phyloP scores from a whole-genome alignment of 1,140 invertebrate species.

The Sitodiplosis mosellana region DNA sequence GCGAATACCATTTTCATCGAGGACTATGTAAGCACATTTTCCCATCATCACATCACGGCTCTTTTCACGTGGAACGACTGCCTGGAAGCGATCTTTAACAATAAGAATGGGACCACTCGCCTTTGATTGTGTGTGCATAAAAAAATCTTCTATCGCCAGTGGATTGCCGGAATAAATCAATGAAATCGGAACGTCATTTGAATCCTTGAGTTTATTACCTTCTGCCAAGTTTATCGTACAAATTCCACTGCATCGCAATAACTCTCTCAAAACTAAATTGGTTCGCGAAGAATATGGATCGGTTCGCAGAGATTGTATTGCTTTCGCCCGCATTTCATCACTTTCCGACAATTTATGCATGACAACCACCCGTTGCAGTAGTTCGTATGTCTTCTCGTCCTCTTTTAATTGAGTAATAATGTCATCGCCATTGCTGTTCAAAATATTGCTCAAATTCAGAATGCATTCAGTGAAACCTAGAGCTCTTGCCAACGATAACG shows the following conservation, averaged over 20 bases:
- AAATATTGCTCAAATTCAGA: not conserved
- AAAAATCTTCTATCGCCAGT: slow-evolving; percentile 54
- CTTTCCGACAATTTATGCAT: not conserved
- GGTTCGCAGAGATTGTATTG: slow-evolving; percentile 25
- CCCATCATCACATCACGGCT: slow-evolving; percentile 52
- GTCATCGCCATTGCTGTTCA: not conserved
- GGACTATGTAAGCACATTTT: slow-evolving; percentile 51
- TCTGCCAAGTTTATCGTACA: slow-evolving; percentile 42
- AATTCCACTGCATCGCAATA: slow-evolving; percentile 49
- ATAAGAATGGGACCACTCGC: slow-evolving; percentile 42
- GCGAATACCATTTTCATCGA: slow-evolving; percentile 56
- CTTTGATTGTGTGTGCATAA: slow-evolving; percentile 38
- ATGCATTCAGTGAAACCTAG: slow-evolving; percentile 1
- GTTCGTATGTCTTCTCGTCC: not conserved
- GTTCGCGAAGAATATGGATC: slow-evolving; percentile 43
- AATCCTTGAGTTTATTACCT: slow-evolving; percentile 35
- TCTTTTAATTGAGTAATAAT: not conserved
- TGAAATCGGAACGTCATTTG: slow-evolving; percentile 42
- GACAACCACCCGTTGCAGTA: not conserved
- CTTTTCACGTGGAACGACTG: slow-evolving; percentile 54
- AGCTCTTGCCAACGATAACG: slow-evolving; percentile 1
- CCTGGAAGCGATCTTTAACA: slow-evolving; percentile 54
- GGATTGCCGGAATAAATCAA: slow-evolving; percentile 44
- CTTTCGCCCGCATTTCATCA: not conserved
- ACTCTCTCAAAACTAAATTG: slow-evolving; percentile 43